phyloP scores from a whole-genome alignment of 64 coral and sea anemone genomes.

The Stichodactyla mertensii region DNA sequence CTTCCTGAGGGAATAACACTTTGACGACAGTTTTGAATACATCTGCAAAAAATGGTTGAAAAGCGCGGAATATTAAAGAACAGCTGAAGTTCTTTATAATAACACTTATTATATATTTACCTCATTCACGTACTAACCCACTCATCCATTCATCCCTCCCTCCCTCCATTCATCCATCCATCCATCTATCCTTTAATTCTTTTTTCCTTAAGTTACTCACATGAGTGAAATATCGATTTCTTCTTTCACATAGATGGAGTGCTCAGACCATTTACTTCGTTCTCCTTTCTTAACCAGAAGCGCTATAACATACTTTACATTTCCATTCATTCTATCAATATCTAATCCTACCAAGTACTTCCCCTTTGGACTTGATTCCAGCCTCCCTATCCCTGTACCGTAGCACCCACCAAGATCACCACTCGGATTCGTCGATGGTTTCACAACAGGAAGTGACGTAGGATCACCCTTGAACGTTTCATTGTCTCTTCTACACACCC shows the following conservation, averaged over 20 bases:
- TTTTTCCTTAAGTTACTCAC: constrained; percentile 18
- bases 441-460: constrained; percentile 35
- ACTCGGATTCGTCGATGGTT: constrained; percentile 7
- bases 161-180: too few species aligned
- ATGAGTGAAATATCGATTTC: constrained; percentile 63
- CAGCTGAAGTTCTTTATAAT: background rate
- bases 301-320: constrained; percentile 39
- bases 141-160: too few species aligned
- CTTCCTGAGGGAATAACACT: constrained; percentile 59
- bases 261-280: constrained; percentile 8
- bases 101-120: too few species aligned
- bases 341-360: constrained; percentile 33
- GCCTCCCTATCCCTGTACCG: constrained; percentile 67
- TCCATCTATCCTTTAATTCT: background rate
- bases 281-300: constrained; percentile 49
- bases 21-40: constrained; percentile 54
- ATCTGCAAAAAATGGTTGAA: constrained; percentile 31
- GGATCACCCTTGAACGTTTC: constrained; percentile 48
- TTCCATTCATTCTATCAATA: constrained; percentile 76
- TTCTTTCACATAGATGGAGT: constrained; percentile 43
- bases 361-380: constrained; percentile 8
- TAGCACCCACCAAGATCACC: constrained; percentile 62
- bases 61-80: background rate
- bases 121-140: too few species aligned
- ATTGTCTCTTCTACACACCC: constrained; percentile 63